These are phyloP conservation scores for Morpho achilles DNA, from an alignment of 2,888 invertebrate species.

Conservation along the genomic window DNA sequence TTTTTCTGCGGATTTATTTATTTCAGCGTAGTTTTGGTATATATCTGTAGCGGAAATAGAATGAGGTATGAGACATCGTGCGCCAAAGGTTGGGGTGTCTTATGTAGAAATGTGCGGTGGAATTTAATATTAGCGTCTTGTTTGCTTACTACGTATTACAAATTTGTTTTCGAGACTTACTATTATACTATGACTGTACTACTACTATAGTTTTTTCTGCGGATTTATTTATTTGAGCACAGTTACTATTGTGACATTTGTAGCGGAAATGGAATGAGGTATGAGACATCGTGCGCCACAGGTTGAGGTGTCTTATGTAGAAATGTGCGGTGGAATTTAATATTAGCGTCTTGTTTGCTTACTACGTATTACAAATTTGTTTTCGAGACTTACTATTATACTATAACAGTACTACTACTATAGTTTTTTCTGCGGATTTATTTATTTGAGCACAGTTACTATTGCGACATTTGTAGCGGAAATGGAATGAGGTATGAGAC, in stretches of 20 bases:
- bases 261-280: conserved; percentile 17
- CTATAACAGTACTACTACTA: not conserved
- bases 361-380: not conserved
- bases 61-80: too few species aligned
- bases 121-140: not conserved
- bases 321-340: conserved; percentile 19
- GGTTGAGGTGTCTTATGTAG: conserved; percentile 15
- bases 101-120: too few species aligned
- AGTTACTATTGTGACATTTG: conserved; percentile 19
- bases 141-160: conserved; percentile 1
- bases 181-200: too few species aligned
- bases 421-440: not conserved
- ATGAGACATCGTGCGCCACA: conserved; percentile 14
- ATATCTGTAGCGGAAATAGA: too few species aligned
- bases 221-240: conserved; percentile 30
- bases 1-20: not conserved
- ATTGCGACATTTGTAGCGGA: too few species aligned
- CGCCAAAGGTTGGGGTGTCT: too few species aligned
- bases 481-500: too few species aligned
- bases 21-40: too few species aligned
- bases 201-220: conserved; percentile 40
- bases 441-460: too few species aligned
- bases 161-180: not conserved
- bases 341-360: conserved; percentile 11
- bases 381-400: not conserved